Evolutionary conservation across 1,140 invertebrate genomes (phyloP).

Genomic region (Nixonia krombeini): DNA sequence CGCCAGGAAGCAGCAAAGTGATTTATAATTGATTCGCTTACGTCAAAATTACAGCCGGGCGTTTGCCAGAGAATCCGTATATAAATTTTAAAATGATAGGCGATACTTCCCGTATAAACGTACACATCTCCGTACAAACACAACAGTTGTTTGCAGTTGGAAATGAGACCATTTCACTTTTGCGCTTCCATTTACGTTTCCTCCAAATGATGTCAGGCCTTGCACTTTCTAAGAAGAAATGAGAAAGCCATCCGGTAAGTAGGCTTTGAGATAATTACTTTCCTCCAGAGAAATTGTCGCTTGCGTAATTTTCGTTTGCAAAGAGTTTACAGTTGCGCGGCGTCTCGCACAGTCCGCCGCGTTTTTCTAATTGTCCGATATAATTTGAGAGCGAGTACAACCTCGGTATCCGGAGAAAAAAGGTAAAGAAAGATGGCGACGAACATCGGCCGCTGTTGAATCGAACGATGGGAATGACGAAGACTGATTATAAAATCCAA

Average conservation of each 20-base stretch:
- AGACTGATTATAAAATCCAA: constrained; percentile 5
- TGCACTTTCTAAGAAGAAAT: constrained; percentile 23
- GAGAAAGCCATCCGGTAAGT: constrained; percentile 23
- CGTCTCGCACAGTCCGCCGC: neutral
- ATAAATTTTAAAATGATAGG: too few species aligned
- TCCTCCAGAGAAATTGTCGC: constrained; percentile 24
- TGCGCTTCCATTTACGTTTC: too few species aligned
- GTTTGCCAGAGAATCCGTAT: too few species aligned
- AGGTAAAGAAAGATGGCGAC: too few species aligned
- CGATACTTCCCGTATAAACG: too few species aligned
- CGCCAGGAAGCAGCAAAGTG: too few species aligned
- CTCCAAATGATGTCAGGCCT: neutral
- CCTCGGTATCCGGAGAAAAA: too few species aligned
- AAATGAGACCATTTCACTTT: too few species aligned
- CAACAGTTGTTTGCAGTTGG: too few species aligned
- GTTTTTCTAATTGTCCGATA: neutral
- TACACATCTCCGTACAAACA: too few species aligned
- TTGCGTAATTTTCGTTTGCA: constrained; percentile 37
- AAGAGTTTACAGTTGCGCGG: constrained; percentile 22
- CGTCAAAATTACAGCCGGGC: too few species aligned
- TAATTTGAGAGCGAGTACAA: constrained; percentile 12
- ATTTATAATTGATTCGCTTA: too few species aligned
- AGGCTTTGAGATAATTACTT: constrained; percentile 38
- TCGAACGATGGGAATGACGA: constrained; percentile 19
- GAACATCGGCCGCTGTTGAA: neutral